These are phyloP conservation scores for Triplophysa siluroides DNA, from an alignment of 2,113 vertebrate species.

Conservation along the genomic window DNA sequence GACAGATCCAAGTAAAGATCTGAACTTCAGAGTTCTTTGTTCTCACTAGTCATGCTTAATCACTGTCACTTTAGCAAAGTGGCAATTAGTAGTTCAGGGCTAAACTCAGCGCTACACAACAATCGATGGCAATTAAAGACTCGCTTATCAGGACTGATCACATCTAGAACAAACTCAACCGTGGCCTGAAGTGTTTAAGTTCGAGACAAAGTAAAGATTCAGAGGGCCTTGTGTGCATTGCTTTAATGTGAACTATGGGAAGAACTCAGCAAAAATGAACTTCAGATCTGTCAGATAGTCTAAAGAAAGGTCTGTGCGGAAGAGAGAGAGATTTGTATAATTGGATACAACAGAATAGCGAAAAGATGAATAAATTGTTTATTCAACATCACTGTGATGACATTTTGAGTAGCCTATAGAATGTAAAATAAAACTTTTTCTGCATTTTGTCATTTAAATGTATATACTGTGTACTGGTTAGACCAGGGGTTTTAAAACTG, in stretches of 20 bases:
- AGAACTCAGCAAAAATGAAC: not conserved
- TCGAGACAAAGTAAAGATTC: not conserved
- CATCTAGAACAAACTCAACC: not conserved
- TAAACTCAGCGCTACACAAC: conserved; percentile 56
- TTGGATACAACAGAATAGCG: too few relatives aligned
- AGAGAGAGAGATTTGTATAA: too few relatives aligned
- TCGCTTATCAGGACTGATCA: conserved; percentile 42
- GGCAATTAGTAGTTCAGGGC: conserved; percentile 54
- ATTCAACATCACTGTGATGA: too few relatives aligned
- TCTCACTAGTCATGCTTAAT: conserved; percentile 6
- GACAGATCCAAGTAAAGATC: not conserved
- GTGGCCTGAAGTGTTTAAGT: not conserved
- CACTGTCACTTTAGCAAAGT: conserved; percentile 24
- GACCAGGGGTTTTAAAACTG: too few relatives aligned
- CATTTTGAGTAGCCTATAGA: too few relatives aligned
- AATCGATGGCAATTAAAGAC: conserved; percentile 65
- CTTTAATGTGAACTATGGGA: not conserved
- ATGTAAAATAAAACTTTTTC: too few relatives aligned
- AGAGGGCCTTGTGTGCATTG: not conserved
- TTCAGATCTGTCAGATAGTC: not conserved
- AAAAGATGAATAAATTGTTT: too few relatives aligned
- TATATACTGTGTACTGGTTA: too few relatives aligned
- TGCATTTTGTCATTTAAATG: too few relatives aligned
- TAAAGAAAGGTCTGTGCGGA: too few relatives aligned
- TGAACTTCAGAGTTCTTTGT: not conserved